Base-by-base conservation (phyloP, 23 tunicate species). In the Diplosoma virens region DNA sequence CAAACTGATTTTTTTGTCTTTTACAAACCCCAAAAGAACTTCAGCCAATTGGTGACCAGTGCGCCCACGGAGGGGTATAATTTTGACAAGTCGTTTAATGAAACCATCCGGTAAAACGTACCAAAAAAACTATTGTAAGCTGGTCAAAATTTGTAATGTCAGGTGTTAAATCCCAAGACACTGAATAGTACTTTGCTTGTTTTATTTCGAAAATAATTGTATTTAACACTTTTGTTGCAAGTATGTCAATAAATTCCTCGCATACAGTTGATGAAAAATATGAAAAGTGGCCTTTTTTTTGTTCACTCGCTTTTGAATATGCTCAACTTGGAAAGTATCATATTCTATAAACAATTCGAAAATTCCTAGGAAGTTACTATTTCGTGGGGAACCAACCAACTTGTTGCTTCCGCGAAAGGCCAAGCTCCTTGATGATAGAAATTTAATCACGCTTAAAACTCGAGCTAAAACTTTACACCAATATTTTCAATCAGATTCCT, bases 321-420 rank as follows among this genome's bases (percentile, higher is more conserved):
- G 82, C 56, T 37, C 58, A 32, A 75, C 75, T 78, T 56, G 30
- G 29, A 78, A 78, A 11, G 82, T 20, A 78, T 78, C 82, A 29
- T 18, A 78, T 25, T 78, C 56, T 25, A 30, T 30, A 25, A 78
- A 25, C 9, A 78, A 33, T 66, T 65, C 82, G n/a, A 78, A 33
- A 18, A 78, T 16, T 33, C 75, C 75, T 36, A 78, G 53, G 30
- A 78, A 78, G 54, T 78, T 78, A 1, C 81, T 35, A 60, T 60
- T 75, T 60, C 29, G 71, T 32, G 36, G 76, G 14, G 81, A 76
- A 16, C 81, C 23, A n/a, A n/a, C n/a, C n/a, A n/a, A n/a, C n/a
- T n/a, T n/a, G n/a, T n/a, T n/a, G n/a, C n/a, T 78, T 65, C 82
- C 82, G 3, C 82, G 82, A 25, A 64, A 64, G 54, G 82, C 82